Evolutionary conservation across 2,113 vertebrate genomes (phyloP).

Genomic region (Gobio gobio): DNA sequence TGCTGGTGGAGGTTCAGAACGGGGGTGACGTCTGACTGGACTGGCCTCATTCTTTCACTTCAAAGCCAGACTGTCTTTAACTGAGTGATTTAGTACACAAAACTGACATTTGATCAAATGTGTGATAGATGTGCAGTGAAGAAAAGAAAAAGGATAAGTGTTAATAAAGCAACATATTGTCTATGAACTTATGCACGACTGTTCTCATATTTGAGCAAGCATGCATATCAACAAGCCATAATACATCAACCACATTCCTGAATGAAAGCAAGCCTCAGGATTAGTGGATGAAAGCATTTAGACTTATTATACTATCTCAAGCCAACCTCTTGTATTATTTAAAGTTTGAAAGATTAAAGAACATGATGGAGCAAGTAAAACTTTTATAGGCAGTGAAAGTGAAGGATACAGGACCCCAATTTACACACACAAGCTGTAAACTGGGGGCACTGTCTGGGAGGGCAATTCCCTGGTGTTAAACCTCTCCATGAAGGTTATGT

Average conservation of each 20-base stretch:
- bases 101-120: not conserved
- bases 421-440: conserved; percentile 19
- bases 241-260: conserved; percentile 6
- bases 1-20: conserved; percentile 50
- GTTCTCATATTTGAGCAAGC: not conserved
- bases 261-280: conserved; percentile 6
- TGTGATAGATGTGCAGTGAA: not conserved
- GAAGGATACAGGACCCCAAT: not conserved
- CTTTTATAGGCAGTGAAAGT: not conserved
- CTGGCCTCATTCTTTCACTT: conserved; percentile 68
- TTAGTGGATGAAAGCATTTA: not conserved
- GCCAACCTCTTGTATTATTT: not conserved
- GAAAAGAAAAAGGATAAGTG: not conserved
- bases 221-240: not conserved
- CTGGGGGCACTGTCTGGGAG: conserved; percentile 8
- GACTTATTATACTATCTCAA: not conserved
- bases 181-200: not conserved
- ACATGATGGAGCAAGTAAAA: not conserved
- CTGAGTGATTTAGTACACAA: not conserved
- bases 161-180: not conserved
- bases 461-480: conserved; percentile 20
- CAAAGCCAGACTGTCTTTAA: conserved; percentile 56
- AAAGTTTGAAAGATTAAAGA: not conserved
- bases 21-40: conserved; percentile 50
- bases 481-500: not conserved